Base-by-base conservation (phyloP, 2,888 invertebrate species). In the Vesta saturnalis region DNA sequence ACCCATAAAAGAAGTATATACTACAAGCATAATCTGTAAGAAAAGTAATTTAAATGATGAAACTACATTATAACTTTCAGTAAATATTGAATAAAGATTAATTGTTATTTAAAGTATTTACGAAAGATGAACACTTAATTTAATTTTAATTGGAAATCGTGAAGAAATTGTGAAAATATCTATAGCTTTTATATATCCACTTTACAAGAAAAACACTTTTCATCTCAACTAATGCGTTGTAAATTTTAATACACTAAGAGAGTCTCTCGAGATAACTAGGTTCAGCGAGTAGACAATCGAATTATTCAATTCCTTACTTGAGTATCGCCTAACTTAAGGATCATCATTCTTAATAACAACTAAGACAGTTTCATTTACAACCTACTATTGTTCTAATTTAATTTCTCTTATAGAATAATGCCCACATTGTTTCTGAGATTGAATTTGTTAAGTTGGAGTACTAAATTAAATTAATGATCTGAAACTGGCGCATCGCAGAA, bases 361-460 rank as follows among this genome's bases (percentile, higher is more conserved):
- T 47, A 62, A 67, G 65, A 70, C 70, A 63, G 64, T 64, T 70
- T 67, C 67, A 70, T 63, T 70, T 73, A 68, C 67, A 70, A 73
- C 69, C 63, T 67, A 71, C 71, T 70, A 73, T 72, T 75, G 72
- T 72, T 73, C 71, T 76, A 76, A 76, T 76, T 76, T 69, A 76
- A 76, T 76, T 76, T 71, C 62, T 65, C 70, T 72, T 54, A 63
- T 70, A 68, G 74, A 74, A 76, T 72, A 76, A 74, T 74, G 72
- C 75, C 75, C 74, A 73, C 75, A 76, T 76, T 76, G 74, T 74
- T 68, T 71, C 71, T 22, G 69, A 66, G 72, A 70, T 72, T 72
- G 71, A 70, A 72, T 64, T 57, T 61, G 59, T 49, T 54, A 58
- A 65, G 56, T 62, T 60, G 39, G 61, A 64, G 52, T 30, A 64